phyloP scores from a whole-genome alignment of 1,140 invertebrate species.

The Nixonia krombeini region DNA sequence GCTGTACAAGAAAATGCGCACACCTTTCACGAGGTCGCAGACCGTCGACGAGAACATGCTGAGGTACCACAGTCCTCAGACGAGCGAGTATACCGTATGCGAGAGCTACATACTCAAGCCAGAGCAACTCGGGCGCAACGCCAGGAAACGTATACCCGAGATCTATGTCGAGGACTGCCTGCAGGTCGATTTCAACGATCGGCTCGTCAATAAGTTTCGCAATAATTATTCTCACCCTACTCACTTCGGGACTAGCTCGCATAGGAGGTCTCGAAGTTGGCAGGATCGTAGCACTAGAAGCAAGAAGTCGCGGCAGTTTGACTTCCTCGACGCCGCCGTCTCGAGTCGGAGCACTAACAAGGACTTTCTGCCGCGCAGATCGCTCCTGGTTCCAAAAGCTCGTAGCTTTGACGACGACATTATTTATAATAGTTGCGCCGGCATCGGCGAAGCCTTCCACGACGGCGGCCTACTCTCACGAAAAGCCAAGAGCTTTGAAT shows the following conservation, averaged over 20 bases:
- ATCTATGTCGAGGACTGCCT: conserved; percentile 67
- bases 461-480: conserved; percentile 40
- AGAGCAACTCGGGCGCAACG: conserved; percentile 43
- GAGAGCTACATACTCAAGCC: conserved; percentile 61
- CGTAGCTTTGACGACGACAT: conserved; percentile 59
- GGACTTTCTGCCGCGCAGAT: conserved; percentile 36
- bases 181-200: conserved; percentile 59
- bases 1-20: conserved; percentile 69
- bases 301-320: conserved; percentile 32
- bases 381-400: conserved; percentile 57
- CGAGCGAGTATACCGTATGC: conserved; percentile 64
- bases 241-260: conserved; percentile 37
- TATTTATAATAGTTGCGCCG: conserved; percentile 39
- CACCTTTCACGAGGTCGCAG: conserved; percentile 67
- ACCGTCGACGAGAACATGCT: conserved; percentile 68
- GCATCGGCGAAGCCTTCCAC: conserved; percentile 12
- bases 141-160: conserved; percentile 59
- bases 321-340: conserved; percentile 31
- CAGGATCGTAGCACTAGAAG: conserved; percentile 50
- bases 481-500: conserved; percentile 65
- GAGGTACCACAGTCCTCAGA: conserved; percentile 64
- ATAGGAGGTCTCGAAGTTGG: conserved; percentile 54
- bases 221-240: conserved; percentile 34
- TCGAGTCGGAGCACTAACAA: conserved; percentile 23
- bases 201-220: conserved; percentile 58